Evolutionary conservation across 2,113 vertebrate genomes (phyloP).

Genomic region (Phrynocephalus versicolor): DNA sequence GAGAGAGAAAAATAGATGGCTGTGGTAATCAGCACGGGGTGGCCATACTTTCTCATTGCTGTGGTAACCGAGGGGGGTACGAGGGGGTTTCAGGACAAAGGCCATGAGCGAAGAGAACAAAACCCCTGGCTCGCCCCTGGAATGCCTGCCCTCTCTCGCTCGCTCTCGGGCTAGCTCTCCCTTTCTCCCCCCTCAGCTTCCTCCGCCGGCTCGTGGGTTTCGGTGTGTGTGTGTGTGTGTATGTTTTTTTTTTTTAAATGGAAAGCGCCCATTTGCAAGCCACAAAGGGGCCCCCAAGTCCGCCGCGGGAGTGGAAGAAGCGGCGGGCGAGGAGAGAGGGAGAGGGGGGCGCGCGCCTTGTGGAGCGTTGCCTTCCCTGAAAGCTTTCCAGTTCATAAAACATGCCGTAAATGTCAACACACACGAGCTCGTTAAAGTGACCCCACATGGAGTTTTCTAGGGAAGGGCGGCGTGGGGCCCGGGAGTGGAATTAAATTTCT

Average conservation of each 20-base stretch:
- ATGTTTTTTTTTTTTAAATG: background rate
- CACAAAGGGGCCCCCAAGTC: constrained; percentile 13
- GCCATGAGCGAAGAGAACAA: constrained; percentile 26
- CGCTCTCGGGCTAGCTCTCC: background rate
- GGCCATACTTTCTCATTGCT: constrained; percentile 40
- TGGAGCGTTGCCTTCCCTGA: background rate
- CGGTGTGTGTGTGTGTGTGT: background rate
- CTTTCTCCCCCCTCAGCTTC: background rate
- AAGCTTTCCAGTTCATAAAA: constrained; percentile 8
- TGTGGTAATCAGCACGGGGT: constrained; percentile 32
- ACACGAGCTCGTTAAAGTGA: constrained; percentile 26
- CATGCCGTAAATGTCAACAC: background rate
- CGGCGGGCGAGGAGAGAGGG: background rate
- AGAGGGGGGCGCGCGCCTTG: background rate
- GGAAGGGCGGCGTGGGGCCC: background rate
- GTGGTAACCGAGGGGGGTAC: constrained; percentile 37
- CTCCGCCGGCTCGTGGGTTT: background rate
- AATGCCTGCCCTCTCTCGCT: background rate
- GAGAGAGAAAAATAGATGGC: background rate
- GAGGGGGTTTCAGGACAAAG: constrained; percentile 33
- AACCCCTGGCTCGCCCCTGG: constrained; percentile 26
- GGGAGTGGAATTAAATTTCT: background rate
- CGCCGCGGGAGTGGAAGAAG: background rate
- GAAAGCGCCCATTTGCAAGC: background rate
- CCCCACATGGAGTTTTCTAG: constrained; percentile 17